Base-by-base conservation (phyloP, 2,797 vertebrate species). In the Malurus leucopterus region DNA sequence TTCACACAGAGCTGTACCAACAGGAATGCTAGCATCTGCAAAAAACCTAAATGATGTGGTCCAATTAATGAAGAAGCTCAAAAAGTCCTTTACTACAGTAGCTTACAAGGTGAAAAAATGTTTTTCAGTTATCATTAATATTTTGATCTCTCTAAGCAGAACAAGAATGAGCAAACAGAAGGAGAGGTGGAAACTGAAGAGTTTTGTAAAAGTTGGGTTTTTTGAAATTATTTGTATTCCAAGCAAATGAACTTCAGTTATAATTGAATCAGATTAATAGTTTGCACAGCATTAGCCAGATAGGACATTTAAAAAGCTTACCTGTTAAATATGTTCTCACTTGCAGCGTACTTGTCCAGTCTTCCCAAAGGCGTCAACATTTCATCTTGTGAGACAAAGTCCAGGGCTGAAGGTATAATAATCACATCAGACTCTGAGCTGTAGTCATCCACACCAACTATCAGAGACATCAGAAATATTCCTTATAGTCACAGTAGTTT, bases 311-410 rank as follows among this genome's bases (percentile, higher is more conserved):
- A 17, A 86, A 88, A 71, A 75, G 81, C 96, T 16, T 95, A 98
- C 98, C 98, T 98, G 98, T 98, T 98, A 97, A 98, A 98, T 94
- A 98, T 96, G 97, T 98, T 98, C 96, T 98, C 98, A 84, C 98
- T 98, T 93, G 98, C 96, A 96, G 98, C 97, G 97, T 98, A 98
- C 97, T 98, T 98, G 97, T 98, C 98, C 97, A 98, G 91, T 96
- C 98, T 98, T 93, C 98, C 98, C 96, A 98, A 95, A 61, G 98
- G 98, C 41, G 98, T 98, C 98, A 98, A 97, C 98, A 98, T 98
- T 96, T 98, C 98, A 98, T 98, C 98, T 98, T 98, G 98, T 96
- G 98, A 98, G 96, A 98, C 97, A 96, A 98, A 98, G 97, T 98
- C 98, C 98, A 98, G 96, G 97, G 98, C 98, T 98, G 98, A 98